These are phyloP conservation scores for Perca schrenkii DNA, from an alignment of 2,113 vertebrate genomes.

Conservation along the genomic window DNA sequence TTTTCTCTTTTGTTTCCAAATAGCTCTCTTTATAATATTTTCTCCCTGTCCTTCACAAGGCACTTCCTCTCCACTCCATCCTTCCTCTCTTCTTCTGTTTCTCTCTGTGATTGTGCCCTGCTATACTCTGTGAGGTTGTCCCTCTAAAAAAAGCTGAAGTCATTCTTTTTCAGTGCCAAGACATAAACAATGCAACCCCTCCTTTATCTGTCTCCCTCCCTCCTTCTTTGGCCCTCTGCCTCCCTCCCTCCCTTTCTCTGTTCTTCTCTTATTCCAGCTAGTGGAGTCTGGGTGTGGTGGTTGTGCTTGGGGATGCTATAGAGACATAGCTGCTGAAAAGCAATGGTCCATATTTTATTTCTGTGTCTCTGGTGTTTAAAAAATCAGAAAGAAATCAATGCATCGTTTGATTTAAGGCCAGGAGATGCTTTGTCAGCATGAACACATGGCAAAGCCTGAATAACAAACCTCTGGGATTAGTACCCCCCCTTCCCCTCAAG, in stretches of 20 bases:
- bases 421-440: conserved; percentile 63
- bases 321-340: conserved; percentile 50
- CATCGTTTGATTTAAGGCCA: conserved; percentile 39
- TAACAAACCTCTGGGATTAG: conserved; percentile 44
- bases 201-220: conserved; percentile 37
- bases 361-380: conserved; percentile 16
- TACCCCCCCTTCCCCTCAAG: conserved; percentile 10
- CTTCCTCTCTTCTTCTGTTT: conserved; percentile 10
- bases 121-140: conserved; percentile 52
- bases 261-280: conserved; percentile 30
- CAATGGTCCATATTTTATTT: conserved; percentile 37
- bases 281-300: conserved; percentile 77
- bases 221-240: conserved; percentile 11
- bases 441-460: conserved; percentile 37
- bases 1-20: conserved; percentile 31
- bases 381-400: conserved; percentile 9
- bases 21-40: background rate
- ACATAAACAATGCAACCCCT: conserved; percentile 71
- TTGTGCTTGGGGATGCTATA: conserved; percentile 50
- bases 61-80: background rate
- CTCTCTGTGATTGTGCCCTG: conserved; percentile 29
- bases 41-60: conserved; percentile 1
- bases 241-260: conserved; percentile 23
- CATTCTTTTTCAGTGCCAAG: conserved; percentile 71
- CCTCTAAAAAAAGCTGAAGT: conserved; percentile 73